Percentiles rank a stretch among this genome's conserved stretches.
Conservation (phyloP, 2,113 vertebrate genomes). For the Mixornis gularis region DNA sequence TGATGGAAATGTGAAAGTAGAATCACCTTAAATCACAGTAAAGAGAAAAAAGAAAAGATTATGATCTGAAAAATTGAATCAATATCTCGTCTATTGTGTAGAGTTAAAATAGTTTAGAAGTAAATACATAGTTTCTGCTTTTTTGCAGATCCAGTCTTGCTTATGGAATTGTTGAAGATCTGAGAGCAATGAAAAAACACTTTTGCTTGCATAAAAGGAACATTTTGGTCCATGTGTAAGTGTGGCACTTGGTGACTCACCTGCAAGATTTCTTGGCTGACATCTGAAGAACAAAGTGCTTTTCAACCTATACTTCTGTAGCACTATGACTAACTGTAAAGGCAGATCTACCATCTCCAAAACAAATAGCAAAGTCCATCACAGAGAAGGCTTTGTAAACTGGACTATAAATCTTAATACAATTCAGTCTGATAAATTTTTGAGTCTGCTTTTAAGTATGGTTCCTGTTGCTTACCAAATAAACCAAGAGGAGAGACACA, state of each 20-base stretch:
- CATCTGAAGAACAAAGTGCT: constrained; percentile 30
- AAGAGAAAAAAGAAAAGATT: background rate
- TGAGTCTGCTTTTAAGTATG: constrained; percentile 87
- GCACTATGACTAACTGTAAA: constrained; percentile 80
- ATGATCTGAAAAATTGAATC: background rate
- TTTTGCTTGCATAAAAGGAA: background rate
- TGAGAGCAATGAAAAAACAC: background rate
- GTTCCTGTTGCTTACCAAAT: constrained; percentile 89
- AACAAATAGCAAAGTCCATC: constrained; percentile 59
- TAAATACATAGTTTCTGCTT: background rate
- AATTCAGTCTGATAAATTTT: constrained; percentile 77
- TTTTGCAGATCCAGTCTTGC: constrained; percentile 41
- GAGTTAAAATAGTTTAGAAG: background rate
- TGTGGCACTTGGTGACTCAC: background rate
- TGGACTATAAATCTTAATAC: constrained; percentile 78
- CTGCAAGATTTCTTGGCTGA: background rate
- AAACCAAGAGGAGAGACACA: constrained; percentile 86
- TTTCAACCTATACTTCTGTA: constrained; percentile 45
- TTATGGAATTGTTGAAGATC: constrained; percentile 37
- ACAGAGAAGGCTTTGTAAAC: constrained; percentile 69
- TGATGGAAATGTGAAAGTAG: background rate
- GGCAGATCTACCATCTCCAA: constrained; percentile 62
- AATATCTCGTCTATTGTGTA: background rate
- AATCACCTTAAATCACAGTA: background rate
- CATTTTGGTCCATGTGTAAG: background rate